These are phyloP conservation scores for Papilio aristodemus DNA, from an alignment of 1,140 invertebrate genomes.

Conservation along the genomic window DNA sequence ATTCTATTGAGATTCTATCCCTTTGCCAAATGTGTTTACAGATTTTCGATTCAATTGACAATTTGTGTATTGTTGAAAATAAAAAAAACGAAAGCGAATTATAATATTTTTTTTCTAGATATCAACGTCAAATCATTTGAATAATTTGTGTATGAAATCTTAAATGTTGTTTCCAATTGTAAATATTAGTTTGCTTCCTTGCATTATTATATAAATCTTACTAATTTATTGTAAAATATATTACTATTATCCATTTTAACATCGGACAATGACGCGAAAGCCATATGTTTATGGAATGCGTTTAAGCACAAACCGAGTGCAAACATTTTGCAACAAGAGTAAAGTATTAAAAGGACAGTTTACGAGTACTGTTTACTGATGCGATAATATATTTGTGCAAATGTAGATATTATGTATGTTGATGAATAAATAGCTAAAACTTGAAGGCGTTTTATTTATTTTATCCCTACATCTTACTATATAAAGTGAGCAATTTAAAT, in stretches of 20 bases:
- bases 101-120: background rate
- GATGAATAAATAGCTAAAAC: conserved; percentile 79
- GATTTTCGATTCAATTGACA: background rate
- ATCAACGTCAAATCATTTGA: conserved; percentile 28
- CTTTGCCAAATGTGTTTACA: conserved; percentile 15
- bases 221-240: conserved; percentile 75
- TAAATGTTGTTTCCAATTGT: conserved; percentile 60
- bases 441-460: conserved; percentile 46
- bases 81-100: conserved; percentile 34
- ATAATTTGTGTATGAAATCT: conserved; percentile 44
- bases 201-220: conserved; percentile 47
- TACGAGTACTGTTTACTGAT: conserved; percentile 67
- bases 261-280: conserved; percentile 65
- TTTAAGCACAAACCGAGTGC: conserved; percentile 54
- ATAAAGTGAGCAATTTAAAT: too few relatives aligned
- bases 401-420: conserved; percentile 80
- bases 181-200: conserved; percentile 77
- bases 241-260: conserved; percentile 58
- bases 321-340: conserved; percentile 52
- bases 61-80: conserved; percentile 44
- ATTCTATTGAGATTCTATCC: conserved; percentile 27
- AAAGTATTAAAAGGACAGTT: conserved; percentile 70
- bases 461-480: background rate
- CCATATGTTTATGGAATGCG: conserved; percentile 43
- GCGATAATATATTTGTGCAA: conserved; percentile 77